Evolutionary conservation across 1,140 invertebrate genomes (phyloP).

Genomic region (Chelonus insularis): DNA sequence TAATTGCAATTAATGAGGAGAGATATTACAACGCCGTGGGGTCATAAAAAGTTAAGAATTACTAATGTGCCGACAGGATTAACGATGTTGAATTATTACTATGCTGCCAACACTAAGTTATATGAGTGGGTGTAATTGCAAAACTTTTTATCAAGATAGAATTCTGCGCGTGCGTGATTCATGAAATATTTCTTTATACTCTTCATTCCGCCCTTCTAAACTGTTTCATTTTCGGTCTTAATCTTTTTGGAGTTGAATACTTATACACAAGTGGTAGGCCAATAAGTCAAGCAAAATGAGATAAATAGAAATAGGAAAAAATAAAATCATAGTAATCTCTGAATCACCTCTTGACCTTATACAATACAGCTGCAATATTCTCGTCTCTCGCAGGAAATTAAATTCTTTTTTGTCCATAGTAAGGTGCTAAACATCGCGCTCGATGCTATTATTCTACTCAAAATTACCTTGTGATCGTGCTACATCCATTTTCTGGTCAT

Average conservation of each 20-base stretch:
- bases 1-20: conserved; percentile 61
- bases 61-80: conserved; percentile 57
- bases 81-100: conserved; percentile 57
- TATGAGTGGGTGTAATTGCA: conserved; percentile 7
- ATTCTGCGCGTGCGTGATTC: conserved; percentile 7
- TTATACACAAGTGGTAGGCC: too few relatives aligned
- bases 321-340: background rate
- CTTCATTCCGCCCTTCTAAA: background rate
- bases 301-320: too few relatives aligned
- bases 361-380: too few relatives aligned
- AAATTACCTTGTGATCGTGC: conserved; percentile 31
- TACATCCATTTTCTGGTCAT: conserved; percentile 32
- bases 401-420: conserved; percentile 12
- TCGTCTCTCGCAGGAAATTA: conserved; percentile 9
- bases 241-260: too few relatives aligned
- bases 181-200: background rate
- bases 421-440: conserved; percentile 15
- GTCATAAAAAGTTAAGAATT: conserved; percentile 51
- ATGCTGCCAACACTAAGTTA: conserved; percentile 27
- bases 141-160: conserved; percentile 8
- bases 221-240: conserved; percentile 3
- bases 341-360: background rate
- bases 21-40: conserved; percentile 48
- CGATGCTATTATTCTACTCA: conserved; percentile 18
- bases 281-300: too few relatives aligned